Evolutionary conservation across 2,113 vertebrate genomes (phyloP).

Genomic region (Macquaria australasica): DNA sequence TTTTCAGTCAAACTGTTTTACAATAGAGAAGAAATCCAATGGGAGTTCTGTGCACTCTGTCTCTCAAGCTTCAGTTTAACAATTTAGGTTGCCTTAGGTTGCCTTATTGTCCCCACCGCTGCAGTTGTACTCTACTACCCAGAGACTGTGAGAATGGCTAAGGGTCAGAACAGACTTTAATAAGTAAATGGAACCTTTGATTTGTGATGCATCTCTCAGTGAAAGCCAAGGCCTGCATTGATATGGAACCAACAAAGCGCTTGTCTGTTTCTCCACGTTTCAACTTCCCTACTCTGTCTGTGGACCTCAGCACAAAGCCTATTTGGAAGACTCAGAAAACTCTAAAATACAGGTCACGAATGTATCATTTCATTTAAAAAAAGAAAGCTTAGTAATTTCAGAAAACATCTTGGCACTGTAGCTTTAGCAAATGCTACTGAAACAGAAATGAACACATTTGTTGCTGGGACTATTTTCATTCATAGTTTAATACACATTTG

Average conservation of each 20-base stretch:
- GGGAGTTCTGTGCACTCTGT: background rate
- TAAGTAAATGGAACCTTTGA: conserved; percentile 29
- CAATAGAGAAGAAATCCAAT: background rate
- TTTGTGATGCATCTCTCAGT: conserved; percentile 1
- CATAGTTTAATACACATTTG: background rate
- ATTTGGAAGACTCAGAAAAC: background rate
- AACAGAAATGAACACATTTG: background rate
- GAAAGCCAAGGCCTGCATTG: background rate
- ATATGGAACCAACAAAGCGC: background rate
- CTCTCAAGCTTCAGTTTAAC: background rate
- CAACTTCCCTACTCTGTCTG: background rate
- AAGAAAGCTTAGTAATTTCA: background rate
- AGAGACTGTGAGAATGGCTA: background rate
- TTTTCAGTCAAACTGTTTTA: background rate
- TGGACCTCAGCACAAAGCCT: background rate
- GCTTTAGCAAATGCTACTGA: background rate
- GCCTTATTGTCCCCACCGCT: background rate
- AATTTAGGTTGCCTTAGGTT: background rate
- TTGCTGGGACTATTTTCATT: background rate
- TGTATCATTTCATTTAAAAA: background rate
- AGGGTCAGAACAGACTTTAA: conserved; percentile 21
- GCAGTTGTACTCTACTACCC: background rate
- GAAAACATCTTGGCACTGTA: background rate
- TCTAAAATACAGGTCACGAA: background rate
- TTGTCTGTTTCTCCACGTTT: background rate